phyloP scores from a whole-genome alignment of 1,140 invertebrate species.

The Magallana gigas region DNA sequence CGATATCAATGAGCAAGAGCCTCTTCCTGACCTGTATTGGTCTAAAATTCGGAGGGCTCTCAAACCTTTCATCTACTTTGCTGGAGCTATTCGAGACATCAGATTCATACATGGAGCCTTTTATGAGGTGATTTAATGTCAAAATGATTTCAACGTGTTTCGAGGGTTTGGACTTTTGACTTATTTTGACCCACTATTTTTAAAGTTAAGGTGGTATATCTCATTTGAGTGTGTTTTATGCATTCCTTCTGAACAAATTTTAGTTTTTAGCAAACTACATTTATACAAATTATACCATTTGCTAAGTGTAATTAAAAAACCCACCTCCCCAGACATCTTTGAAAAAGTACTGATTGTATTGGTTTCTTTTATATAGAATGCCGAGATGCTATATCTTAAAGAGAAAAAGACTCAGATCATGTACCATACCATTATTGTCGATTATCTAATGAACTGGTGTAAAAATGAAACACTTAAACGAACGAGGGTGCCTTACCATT shows the following conservation, averaged over 20 bases:
- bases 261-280: no score
- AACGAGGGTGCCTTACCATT: neutral
- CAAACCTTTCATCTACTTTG: conserved; percentile 65
- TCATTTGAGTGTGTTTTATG: no score
- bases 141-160: neutral
- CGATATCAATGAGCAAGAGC: conserved; percentile 56
- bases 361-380: neutral
- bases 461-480: neutral
- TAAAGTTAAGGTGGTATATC: no score
- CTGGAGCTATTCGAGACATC: conserved; percentile 52
- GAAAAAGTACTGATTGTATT: no score
- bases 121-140: neutral
- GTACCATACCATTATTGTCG: conserved; percentile 3
- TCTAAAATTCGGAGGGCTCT: conserved; percentile 65
- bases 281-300: no score
- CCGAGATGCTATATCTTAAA: neutral
- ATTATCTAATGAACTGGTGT: conserved; percentile 1
- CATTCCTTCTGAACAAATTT: no score
- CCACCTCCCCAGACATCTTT: no score
- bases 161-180: neutral
- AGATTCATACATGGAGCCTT: conserved; percentile 60
- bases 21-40: conserved; percentile 65
- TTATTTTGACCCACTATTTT: neutral
- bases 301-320: no score
- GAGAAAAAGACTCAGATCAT: neutral